Conservation (phyloP, 2,888 invertebrate genomes). For the Thalpophila matura region DNA sequence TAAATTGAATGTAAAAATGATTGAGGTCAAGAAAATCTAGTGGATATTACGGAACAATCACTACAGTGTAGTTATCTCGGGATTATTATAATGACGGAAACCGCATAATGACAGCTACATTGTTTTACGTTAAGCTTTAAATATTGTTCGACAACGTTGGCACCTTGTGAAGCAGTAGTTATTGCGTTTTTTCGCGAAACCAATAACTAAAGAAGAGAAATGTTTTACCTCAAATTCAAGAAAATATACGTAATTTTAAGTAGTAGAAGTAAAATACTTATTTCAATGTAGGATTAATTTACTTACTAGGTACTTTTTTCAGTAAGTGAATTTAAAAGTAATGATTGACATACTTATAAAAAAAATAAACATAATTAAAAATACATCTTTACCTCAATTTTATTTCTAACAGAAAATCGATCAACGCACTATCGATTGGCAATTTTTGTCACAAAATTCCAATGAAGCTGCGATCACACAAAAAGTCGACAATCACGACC, state of each 20-base stretch:
- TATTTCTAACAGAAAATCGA: slow-evolving; percentile 15
- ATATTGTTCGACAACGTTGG: slow-evolving; percentile 49
- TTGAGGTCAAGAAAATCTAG: slow-evolving; percentile 46
- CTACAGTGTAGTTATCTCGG: slow-evolving; percentile 44
- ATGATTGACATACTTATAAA: no score
- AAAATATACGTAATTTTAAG: no score
- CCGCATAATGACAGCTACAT: slow-evolving; percentile 66
- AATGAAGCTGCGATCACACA: slow-evolving; percentile 65
- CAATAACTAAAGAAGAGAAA: no score
- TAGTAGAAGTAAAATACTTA: no score
- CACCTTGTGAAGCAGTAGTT: slow-evolving; percentile 39
- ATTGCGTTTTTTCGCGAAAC: background rate
- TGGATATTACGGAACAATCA: slow-evolving; percentile 48
- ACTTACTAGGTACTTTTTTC: no score
- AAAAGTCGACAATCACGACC: slow-evolving; percentile 59
- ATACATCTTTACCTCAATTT: slow-evolving; percentile 36
- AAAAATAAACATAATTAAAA: background rate
- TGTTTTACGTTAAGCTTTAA: slow-evolving; percentile 60
- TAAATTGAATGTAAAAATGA: slow-evolving; percentile 2
- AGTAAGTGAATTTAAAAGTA: no score
- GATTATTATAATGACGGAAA: slow-evolving; percentile 69
- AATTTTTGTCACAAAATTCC: slow-evolving; percentile 70
- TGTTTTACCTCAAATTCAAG: no score
- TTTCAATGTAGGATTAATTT: no score
- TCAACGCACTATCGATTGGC: slow-evolving; percentile 66